Evolutionary conservation across 2,113 vertebrate species (phyloP).

Genomic region (Amazona vittata): DNA sequence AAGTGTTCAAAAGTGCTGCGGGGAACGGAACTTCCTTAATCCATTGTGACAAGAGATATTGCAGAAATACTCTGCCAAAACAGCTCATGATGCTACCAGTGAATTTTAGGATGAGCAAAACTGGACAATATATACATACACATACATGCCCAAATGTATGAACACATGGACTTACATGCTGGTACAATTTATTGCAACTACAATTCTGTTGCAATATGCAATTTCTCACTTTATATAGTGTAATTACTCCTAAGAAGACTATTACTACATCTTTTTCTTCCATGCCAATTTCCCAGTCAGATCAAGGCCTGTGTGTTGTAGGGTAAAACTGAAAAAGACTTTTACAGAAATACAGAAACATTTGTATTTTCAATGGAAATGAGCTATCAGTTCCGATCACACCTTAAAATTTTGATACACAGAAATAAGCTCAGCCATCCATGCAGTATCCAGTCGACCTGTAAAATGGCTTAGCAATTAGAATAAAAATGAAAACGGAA

Average conservation of each 20-base stretch:
- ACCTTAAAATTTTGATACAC: background rate
- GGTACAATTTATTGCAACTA: background rate
- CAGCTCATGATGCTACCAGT: background rate
- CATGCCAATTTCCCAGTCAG: background rate
- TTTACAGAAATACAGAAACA: background rate
- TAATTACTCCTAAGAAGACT: background rate
- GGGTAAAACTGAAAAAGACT: background rate
- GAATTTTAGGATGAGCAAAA: background rate
- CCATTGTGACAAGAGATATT: background rate
- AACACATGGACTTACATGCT: background rate
- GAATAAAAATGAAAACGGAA: background rate
- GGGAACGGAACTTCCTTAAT: background rate
- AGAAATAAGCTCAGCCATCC: background rate
- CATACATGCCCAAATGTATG: accelerated
- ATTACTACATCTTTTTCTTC: background rate
- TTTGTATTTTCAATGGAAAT: background rate
- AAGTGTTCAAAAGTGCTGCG: background rate
- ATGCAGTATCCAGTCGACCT: background rate
- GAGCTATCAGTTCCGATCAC: background rate
- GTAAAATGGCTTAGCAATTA: background rate
- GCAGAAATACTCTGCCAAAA: background rate
- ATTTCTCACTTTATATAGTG: background rate
- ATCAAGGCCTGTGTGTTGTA: background rate
- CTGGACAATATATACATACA: background rate
- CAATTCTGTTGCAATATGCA: background rate